Evolutionary conservation across 2,888 invertebrate genomes (phyloP), one percentile per base, ranked within the genome.

Genomic region (Dugesia japonica): DNA sequence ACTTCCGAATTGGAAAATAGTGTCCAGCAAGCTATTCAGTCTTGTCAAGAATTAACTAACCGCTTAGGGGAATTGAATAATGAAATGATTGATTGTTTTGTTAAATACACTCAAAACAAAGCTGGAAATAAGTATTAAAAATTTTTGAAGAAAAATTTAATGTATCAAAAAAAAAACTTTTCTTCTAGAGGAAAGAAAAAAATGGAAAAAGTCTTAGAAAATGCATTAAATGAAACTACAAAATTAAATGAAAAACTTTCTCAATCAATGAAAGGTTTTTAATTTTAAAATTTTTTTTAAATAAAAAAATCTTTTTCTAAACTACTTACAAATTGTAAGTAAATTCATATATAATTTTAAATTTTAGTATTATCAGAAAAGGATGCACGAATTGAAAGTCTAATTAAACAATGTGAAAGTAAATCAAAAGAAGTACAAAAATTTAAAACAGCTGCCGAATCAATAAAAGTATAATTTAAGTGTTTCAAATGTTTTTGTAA

Each of bases 121-220:
- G 82, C 82, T n/a, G 81, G 81, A n/a, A 81, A 81, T 77, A 83
- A 82, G 83, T 83, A 79, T 80, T n/a, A n/a, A n/a, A n/a, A n/a
- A n/a, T n/a, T n/a, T n/a, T n/a, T n/a, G n/a, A n/a, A n/a, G n/a
- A n/a, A n/a, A n/a, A n/a, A n/a, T n/a, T n/a, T n/a, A n/a, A n/a
- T n/a, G n/a, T n/a, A n/a, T n/a, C n/a, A n/a, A n/a, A 38, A 38
- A 38, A 13, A 17, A 38, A 38, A 13, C 17, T 13, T 38, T 38
- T 13, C 9, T 13, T 38, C 17, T 13, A 38, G 38, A 38, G 38
- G 38, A 13, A 38, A 38, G 17, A 38, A 38, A 17, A 38, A 38
- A 17, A 9, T 38, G 38, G 38, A 38, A 38, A 38, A 38, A 38
- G 9, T 17, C 17, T 38, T 38, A 38, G 38, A 38, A 38, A 38